Base-by-base conservation (phyloP, 2,888 invertebrate species). In the Agrotis segetum region DNA sequence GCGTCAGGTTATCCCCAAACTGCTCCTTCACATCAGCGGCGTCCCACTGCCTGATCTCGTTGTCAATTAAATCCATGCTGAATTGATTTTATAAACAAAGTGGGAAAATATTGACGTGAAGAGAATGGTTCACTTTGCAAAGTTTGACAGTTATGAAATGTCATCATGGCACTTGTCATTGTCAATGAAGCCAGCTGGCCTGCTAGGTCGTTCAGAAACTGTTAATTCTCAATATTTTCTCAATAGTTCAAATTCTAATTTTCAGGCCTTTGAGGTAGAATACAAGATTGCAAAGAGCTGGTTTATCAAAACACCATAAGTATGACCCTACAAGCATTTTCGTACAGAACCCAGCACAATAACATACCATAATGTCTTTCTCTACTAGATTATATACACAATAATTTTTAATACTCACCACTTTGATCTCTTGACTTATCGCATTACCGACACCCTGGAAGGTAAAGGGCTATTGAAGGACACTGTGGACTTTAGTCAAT, bases 1-100 rank as follows among this genome's bases (percentile, higher is more conserved):
- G 93, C 88, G 97, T 98, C 53, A 98, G 94, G 88, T 97, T 98
- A 66, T 97, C 97, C 0, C 97, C 97, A 83, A 97, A 98, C 79
- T 97, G 97, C 58, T 97, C 96, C 67, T 91, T 92, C 5, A 94
- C 91, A 53, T 96, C 96, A 47, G 95, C 91, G 1, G 89, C 92
- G 61, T 91, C 91, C 95, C 95, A 96, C 72, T 91, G 96, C 63
- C 94, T 90, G 50, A 96, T 93, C 80, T 96, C 96, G 64, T 82
- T 92, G 81, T 95, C 94, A 65, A 93, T 88, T 71, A 95, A 87
- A 83, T 96, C 96, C 96, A 96, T 96, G 82, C 82, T 88, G 47
- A 67, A 59, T n/a, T 40, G 34, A 66, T 67, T 72, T 61, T 74
- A 76, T 78, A 79, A 79, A 74, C 71, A 85, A 77, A 79, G 55